Conservation (phyloP, 2,888 invertebrate species). For the Rutpela maculata region DNA sequence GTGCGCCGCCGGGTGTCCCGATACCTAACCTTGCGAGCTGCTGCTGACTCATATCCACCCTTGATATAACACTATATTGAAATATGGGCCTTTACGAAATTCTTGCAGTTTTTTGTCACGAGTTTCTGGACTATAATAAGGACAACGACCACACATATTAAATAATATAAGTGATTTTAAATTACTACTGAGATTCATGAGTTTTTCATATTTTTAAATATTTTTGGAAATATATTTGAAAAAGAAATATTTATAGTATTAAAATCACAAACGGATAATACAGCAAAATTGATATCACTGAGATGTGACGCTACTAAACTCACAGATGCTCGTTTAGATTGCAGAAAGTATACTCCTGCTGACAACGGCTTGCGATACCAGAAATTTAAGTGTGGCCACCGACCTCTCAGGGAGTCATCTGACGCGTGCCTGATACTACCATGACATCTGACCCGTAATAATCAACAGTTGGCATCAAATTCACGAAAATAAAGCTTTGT, state of each 20-base stretch:
- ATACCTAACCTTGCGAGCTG: too few relatives aligned
- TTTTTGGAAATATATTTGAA: not conserved
- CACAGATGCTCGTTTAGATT: conserved; percentile 29
- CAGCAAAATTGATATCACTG: not conserved
- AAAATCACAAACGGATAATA: not conserved
- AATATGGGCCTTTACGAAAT: too few relatives aligned
- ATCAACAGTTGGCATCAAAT: conserved; percentile 45
- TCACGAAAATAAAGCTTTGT: conserved; percentile 43
- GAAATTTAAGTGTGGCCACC: conserved; percentile 47
- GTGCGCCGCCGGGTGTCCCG: too few relatives aligned
- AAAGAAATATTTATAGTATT: not conserved
- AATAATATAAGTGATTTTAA: too few relatives aligned
- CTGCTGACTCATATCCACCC: too few relatives aligned
- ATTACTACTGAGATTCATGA: too few relatives aligned
- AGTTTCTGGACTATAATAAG: too few relatives aligned
- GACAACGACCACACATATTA: too few relatives aligned
- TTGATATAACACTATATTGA: too few relatives aligned
- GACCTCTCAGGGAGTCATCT: conserved; percentile 49
- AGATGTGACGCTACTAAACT: conserved; percentile 18
- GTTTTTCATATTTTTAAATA: too few relatives aligned
- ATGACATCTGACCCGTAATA: conserved; percentile 47
- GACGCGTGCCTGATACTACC: conserved; percentile 49
- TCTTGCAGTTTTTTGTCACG: too few relatives aligned
- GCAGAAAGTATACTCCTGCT: conserved; percentile 30
- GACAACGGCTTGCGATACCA: conserved; percentile 23